Evolutionary conservation across 35 echinoderm and acorn worm species (phyloP).

Genomic region (Heliocidaris tuberculata): DNA sequence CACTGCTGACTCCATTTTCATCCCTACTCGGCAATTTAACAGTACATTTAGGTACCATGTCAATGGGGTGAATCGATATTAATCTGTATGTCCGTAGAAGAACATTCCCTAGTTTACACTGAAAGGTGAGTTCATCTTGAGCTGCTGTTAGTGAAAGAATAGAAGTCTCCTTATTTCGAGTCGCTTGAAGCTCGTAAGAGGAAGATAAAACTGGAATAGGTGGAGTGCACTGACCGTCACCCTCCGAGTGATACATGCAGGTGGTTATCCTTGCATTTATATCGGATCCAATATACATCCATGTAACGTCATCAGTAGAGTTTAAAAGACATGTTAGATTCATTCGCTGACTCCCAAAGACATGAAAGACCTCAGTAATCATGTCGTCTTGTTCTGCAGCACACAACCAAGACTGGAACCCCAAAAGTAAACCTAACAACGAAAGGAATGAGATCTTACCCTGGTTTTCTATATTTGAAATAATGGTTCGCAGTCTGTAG

Average conservation of each 20-base stretch:
- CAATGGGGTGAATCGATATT: background rate
- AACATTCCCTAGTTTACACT: background rate
- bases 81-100: background rate
- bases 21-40: background rate
- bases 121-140: background rate
- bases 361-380: too few relatives aligned
- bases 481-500: too few relatives aligned
- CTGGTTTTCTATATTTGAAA: too few relatives aligned
- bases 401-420: too few relatives aligned
- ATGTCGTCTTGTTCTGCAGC: too few relatives aligned
- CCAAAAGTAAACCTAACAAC: too few relatives aligned
- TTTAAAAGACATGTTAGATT: background rate
- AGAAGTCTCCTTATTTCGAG: too few relatives aligned
- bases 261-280: background rate
- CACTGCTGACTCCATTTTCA: background rate
- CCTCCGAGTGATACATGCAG: background rate
- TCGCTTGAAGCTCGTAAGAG: too few relatives aligned
- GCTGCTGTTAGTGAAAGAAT: too few relatives aligned
- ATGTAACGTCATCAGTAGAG: background rate
- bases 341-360: too few relatives aligned
- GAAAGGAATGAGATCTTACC: too few relatives aligned
- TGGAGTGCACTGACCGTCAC: background rate
- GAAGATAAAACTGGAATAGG: too few relatives aligned
- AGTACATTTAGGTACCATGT: background rate
- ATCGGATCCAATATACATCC: background rate